Percentiles rank a stretch among this genome's conserved stretches.
Conservation (phyloP, 2,797 vertebrate species). For the Taeniopygia guttata region DNA sequence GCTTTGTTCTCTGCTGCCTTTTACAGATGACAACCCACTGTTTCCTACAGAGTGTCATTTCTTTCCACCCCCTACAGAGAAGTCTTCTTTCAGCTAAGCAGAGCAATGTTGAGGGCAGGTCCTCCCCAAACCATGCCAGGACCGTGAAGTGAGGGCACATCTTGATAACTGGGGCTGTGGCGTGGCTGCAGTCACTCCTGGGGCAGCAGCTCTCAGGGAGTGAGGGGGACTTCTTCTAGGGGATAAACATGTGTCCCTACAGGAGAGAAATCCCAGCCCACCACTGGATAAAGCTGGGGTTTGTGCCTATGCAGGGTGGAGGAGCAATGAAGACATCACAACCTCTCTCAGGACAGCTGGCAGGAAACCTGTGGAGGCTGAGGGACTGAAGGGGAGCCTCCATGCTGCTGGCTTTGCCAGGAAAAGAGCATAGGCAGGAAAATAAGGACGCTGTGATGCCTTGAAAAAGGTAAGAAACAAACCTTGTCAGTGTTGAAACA, state of each 20-base stretch:
- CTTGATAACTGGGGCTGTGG: not conserved
- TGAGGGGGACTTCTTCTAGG: not conserved
- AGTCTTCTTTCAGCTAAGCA: not conserved
- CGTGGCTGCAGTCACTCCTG: not conserved
- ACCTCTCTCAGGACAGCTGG: not conserved
- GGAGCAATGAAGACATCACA: not conserved
- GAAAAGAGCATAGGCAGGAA: not conserved
- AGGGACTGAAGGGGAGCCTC: not conserved
- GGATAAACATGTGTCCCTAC: not conserved
- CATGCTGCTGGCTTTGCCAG: not conserved
- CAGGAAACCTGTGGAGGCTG: not conserved
- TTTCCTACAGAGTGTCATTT: not conserved
- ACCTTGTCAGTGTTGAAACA: not conserved
- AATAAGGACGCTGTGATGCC: not conserved
- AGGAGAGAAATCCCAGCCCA: not conserved
- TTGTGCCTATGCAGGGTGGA: not conserved
- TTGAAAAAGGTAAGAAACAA: not conserved
- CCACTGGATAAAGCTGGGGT: not conserved
- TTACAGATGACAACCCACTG: not conserved
- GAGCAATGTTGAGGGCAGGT: not conserved
- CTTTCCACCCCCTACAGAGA: not conserved
- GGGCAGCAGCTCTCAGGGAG: not conserved
- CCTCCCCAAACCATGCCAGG: accelerated
- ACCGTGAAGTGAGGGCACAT: accelerated
- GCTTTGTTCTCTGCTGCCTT: not conserved